A percentile compares a stretch with the other conserved stretches of the same genome.
phyloP scores from a whole-genome alignment of 2,113 vertebrate species.

The Anoura caudifer region DNA sequence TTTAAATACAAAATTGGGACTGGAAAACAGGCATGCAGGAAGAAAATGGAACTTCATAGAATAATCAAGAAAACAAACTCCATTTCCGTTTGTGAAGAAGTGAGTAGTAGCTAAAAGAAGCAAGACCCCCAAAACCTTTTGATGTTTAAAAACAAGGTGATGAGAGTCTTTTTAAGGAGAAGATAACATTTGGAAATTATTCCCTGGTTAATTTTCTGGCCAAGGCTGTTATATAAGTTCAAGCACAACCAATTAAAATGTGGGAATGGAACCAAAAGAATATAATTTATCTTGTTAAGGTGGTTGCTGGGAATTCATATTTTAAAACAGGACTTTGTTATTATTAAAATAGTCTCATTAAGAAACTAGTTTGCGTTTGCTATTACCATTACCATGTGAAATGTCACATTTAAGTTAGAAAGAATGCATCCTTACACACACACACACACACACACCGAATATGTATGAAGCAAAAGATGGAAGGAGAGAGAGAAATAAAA shows the following conservation, averaged over 20 bases:
- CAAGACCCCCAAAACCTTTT: neutral
- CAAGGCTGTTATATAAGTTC: slow-evolving; percentile 28
- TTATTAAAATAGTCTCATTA: slow-evolving; percentile 54
- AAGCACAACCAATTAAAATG: slow-evolving; percentile 70
- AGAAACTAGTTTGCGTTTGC: neutral
- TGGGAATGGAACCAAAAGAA: slow-evolving; percentile 52
- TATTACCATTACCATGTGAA: neutral
- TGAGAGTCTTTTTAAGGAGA: neutral
- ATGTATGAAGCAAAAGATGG: neutral
- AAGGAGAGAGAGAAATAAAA: neutral
- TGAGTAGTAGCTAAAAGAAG: neutral
- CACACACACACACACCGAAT: no score
- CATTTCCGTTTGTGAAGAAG: slow-evolving; percentile 36
- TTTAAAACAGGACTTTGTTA: slow-evolving; percentile 46
- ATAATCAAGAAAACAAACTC: slow-evolving; percentile 8
- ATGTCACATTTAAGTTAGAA: neutral
- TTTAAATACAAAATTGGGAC: neutral
- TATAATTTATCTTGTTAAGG: slow-evolving; percentile 50
- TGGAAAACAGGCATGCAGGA: neutral
- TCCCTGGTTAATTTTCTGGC: slow-evolving; percentile 12
- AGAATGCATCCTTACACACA: neutral
- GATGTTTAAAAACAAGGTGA: neutral
- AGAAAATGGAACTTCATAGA: neutral
- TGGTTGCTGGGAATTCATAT: neutral
- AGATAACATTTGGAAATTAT: slow-evolving; percentile 38